Evolutionary conservation across 1,140 invertebrate species (phyloP).

Genomic region (Melanaphis sacchari): DNA sequence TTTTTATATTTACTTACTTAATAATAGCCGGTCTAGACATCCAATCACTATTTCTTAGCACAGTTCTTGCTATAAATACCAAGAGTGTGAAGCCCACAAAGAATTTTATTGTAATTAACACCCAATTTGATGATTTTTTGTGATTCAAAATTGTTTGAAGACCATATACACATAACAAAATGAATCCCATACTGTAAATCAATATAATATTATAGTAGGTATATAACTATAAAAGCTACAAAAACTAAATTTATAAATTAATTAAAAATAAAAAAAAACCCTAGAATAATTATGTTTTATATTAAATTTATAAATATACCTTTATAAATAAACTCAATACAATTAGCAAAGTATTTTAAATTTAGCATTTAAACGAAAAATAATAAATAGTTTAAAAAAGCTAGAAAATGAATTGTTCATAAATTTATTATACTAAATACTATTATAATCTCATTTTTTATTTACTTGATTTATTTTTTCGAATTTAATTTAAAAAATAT

Average conservation of each 20-base stretch:
- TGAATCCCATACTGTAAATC: constrained; percentile 71
- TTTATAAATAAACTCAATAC: not conserved
- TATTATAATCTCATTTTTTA: no score
- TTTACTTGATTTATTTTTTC: no score
- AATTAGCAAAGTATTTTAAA: not conserved
- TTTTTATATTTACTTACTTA: constrained; percentile 66
- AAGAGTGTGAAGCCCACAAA: constrained; percentile 63
- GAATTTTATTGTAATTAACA: not conserved
- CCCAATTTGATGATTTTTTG: not conserved
- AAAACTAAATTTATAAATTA: not conserved
- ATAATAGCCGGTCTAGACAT: constrained; percentile 76
- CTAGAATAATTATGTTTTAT: not conserved
- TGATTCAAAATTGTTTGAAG: constrained; percentile 72
- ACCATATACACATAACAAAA: constrained; percentile 71
- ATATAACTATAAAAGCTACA: not conserved
- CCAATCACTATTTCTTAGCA: constrained; percentile 80
- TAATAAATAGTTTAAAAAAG: no score
- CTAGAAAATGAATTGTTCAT: not conserved
- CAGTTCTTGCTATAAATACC: constrained; percentile 71
- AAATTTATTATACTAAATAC: no score
- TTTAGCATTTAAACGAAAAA: not conserved
- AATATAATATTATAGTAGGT: not conserved
- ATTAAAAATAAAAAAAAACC: not conserved
- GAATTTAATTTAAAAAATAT: not conserved
- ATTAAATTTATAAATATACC: no score